Conservation (phyloP, 2,888 invertebrate species). For the Drymonia ruficornis region DNA sequence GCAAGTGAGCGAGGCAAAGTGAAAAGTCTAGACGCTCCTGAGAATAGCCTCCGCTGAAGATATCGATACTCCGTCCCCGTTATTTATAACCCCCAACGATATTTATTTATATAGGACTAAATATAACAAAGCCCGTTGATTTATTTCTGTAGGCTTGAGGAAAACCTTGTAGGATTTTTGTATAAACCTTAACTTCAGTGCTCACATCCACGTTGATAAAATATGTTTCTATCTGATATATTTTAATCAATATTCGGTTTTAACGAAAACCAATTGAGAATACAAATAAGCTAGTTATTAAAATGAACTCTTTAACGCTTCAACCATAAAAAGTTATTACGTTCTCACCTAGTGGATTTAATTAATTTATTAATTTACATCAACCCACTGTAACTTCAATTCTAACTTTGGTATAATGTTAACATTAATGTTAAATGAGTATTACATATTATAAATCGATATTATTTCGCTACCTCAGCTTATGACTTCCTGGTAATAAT, state of each 20-base stretch:
- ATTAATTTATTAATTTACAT: neutral
- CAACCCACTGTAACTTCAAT: neutral
- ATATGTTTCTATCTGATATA: too few relatives aligned
- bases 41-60: constrained; percentile 24
- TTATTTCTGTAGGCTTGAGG: constrained; percentile 11
- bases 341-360: neutral
- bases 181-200: too few relatives aligned
- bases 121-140: neutral
- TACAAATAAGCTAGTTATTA: neutral
- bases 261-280: neutral
- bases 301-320: neutral
- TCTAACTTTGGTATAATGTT: neutral
- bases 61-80: constrained; percentile 21
- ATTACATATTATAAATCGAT: too few relatives aligned
- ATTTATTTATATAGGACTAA: neutral
- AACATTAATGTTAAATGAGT: too few relatives aligned
- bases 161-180: too few relatives aligned
- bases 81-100: constrained; percentile 30
- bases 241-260: too few relatives aligned
- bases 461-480: too few relatives aligned
- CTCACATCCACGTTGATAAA: too few relatives aligned
- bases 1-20: constrained; percentile 8
- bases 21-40: constrained; percentile 12
- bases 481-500: too few relatives aligned
- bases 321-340: neutral